phyloP scores from a whole-genome alignment of 2,797 vertebrate genomes.

The Micropoecilia bifurca region DNA sequence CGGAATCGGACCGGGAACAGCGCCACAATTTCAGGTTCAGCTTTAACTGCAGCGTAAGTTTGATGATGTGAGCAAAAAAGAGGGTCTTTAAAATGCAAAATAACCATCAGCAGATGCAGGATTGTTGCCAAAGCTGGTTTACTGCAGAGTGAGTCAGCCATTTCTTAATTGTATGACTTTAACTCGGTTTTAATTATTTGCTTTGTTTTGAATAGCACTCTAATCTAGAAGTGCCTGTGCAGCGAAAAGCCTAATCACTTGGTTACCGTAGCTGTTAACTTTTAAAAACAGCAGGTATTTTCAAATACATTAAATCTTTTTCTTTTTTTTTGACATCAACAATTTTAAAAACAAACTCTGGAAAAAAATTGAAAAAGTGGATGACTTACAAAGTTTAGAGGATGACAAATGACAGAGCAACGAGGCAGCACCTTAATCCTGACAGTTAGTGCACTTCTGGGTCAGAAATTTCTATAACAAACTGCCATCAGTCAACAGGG shows the following conservation, averaged over 20 bases:
- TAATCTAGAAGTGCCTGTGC: slow-evolving; percentile 35
- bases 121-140: slow-evolving; percentile 58
- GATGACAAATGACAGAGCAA: background rate
- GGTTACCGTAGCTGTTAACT: slow-evolving; percentile 24
- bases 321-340: background rate
- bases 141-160: slow-evolving; percentile 57
- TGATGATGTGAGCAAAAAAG: slow-evolving; percentile 62
- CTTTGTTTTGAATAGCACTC: slow-evolving; percentile 50
- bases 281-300: slow-evolving; percentile 24
- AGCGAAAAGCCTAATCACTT: slow-evolving; percentile 37
- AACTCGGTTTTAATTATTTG: slow-evolving; percentile 65
- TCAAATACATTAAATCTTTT: slow-evolving; percentile 34
- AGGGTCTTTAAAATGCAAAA: slow-evolving; percentile 69
- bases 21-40: slow-evolving; percentile 16
- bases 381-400: slow-evolving; percentile 5
- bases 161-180: slow-evolving; percentile 69
- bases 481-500: slow-evolving; percentile 14
- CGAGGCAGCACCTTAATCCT: slow-evolving; percentile 9
- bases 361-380: background rate
- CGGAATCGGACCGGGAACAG: slow-evolving; percentile 22
- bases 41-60: slow-evolving; percentile 31
- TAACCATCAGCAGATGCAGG: slow-evolving; percentile 57
- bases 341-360: background rate
- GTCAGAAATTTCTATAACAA: slow-evolving; percentile 34
- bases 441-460: slow-evolving; percentile 15